Conservation (phyloP, 2,113 vertebrate genomes). For the Larimichthys polyactis region DNA sequence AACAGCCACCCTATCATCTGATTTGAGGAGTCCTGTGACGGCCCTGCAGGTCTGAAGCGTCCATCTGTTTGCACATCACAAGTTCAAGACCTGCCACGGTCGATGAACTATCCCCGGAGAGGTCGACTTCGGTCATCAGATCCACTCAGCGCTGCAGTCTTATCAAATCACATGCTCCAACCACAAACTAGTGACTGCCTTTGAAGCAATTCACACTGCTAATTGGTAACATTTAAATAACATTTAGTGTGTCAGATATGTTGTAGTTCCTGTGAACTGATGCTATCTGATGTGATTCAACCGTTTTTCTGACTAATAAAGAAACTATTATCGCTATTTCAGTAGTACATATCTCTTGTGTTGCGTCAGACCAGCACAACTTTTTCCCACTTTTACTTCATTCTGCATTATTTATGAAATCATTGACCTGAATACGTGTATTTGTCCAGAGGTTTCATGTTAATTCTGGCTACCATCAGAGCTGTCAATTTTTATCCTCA, state of each 20-base stretch:
- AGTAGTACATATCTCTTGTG: neutral
- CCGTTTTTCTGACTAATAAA: constrained; percentile 17
- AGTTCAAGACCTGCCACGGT: constrained; percentile 53
- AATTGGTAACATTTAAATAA: constrained; percentile 24
- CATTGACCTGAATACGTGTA: constrained; percentile 24
- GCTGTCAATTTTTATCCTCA: constrained; percentile 32
- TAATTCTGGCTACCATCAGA: constrained; percentile 21
- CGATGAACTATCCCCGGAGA: constrained; percentile 5
- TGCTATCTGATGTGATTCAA: constrained; percentile 38
- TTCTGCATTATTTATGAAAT: constrained; percentile 20
- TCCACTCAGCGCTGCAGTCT: constrained; percentile 1
- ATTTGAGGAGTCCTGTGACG: constrained; percentile 74
- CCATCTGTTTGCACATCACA: constrained; percentile 47
- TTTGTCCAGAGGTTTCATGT: constrained; percentile 28
- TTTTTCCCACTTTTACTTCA: constrained; percentile 16
- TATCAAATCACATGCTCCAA: constrained; percentile 66
- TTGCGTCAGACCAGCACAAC: neutral
- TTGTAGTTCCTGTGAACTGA: neutral
- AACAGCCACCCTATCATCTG: constrained; percentile 61
- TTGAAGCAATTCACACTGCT: constrained; percentile 25
- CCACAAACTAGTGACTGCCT: constrained; percentile 39
- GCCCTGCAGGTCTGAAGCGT: constrained; percentile 31
- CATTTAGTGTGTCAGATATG: constrained; percentile 3
- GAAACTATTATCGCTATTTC: neutral
- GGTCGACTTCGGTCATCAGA: constrained; percentile 32